phyloP scores from a whole-genome alignment of 2,113 vertebrate genomes.

The Potamarius usumacintae region DNA sequence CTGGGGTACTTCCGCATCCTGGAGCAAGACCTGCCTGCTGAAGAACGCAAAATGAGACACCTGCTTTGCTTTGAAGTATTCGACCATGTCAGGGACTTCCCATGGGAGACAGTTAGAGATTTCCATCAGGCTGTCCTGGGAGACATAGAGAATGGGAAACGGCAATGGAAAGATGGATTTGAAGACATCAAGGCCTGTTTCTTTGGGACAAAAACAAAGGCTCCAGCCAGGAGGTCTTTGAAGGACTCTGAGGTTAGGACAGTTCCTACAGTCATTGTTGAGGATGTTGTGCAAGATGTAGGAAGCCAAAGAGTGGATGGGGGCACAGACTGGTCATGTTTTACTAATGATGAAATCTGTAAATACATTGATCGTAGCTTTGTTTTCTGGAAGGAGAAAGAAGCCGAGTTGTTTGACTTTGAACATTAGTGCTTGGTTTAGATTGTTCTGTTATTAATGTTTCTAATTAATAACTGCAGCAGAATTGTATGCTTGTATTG shows the following conservation, averaged over 20 bases:
- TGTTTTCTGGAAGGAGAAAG: conserved; percentile 96
- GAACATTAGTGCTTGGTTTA: conserved; percentile 58
- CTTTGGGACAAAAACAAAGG: conserved; percentile 69
- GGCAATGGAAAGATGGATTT: conserved; percentile 85
- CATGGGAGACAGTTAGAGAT: conserved; percentile 80
- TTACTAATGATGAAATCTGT: conserved; percentile 82
- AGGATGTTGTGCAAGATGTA: conserved; percentile 52
- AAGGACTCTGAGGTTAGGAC: conserved; percentile 34
- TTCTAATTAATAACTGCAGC: background rate
- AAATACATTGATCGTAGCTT: conserved; percentile 92
- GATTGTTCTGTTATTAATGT: background rate
- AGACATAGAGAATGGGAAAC: conserved; percentile 80
- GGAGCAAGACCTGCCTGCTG: conserved; percentile 81
- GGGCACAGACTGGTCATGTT: conserved; percentile 61
- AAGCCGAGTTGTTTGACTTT: conserved; percentile 87
- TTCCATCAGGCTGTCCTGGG: conserved; percentile 87
- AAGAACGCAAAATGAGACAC: conserved; percentile 87
- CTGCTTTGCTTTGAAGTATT: conserved; percentile 96
- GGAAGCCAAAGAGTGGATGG: background rate
- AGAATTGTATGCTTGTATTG: background rate
- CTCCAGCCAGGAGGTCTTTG: background rate
- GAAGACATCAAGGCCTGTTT: conserved; percentile 86
- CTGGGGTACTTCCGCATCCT: conserved; percentile 93
- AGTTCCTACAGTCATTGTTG: conserved; percentile 53
- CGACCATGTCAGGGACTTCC: conserved; percentile 82